phyloP scores from a whole-genome alignment of 2,113 vertebrate genomes.

The Catharus minimus region DNA sequence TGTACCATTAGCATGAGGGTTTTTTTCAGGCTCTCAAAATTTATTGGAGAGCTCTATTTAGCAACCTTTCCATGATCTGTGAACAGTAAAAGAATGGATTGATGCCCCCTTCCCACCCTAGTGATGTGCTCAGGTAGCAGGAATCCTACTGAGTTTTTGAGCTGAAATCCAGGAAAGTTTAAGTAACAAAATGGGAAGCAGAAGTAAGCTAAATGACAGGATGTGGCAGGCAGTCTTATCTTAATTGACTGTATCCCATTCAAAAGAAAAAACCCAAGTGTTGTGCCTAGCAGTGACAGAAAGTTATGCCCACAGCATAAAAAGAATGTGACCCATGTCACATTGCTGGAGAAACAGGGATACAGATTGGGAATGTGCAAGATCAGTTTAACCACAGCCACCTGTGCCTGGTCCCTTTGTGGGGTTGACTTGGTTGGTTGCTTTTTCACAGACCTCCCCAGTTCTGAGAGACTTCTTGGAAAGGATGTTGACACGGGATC shows the following conservation, averaged over 20 bases:
- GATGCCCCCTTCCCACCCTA: not conserved
- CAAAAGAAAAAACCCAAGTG: not conserved
- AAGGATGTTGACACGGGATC: constrained; percentile 92
- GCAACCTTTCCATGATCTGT: not conserved
- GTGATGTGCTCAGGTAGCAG: not conserved
- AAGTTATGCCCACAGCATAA: not conserved
- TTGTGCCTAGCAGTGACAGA: not conserved
- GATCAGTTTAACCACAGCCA: not conserved
- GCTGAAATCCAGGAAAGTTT: not conserved
- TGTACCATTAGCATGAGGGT: not conserved
- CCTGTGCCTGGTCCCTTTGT: not conserved
- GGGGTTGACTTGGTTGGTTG: not conserved
- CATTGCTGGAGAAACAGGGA: not conserved
- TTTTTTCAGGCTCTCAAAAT: not conserved
- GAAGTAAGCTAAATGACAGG: not conserved
- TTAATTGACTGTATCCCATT: not conserved
- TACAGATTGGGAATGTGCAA: not conserved
- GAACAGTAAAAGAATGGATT: not conserved
- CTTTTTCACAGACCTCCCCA: constrained; percentile 85
- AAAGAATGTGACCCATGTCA: fast-evolving
- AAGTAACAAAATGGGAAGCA: not conserved
- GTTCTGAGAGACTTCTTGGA: constrained; percentile 95
- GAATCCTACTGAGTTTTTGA: not conserved
- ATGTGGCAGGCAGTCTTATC: not conserved
- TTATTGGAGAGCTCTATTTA: not conserved